A percentile compares a stretch with the other conserved stretches of the same genome.
Evolutionary conservation across 2,888 invertebrate genomes (phyloP).

Genomic region (Harpalus rubripes): DNA sequence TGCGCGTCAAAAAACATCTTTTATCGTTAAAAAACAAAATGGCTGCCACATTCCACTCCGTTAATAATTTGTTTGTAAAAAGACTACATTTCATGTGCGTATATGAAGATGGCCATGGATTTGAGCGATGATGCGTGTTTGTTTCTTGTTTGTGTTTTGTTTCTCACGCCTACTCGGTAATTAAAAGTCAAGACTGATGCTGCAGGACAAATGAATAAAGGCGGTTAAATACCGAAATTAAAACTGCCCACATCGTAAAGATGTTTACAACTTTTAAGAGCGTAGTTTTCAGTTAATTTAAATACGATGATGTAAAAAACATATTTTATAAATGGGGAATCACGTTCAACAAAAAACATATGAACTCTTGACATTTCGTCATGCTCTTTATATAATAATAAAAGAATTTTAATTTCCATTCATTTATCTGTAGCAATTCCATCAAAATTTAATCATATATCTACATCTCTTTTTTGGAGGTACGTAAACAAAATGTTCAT

Average conservation of each 20-base stretch:
- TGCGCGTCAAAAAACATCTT: conserved; percentile 24
- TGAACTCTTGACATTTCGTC: neutral
- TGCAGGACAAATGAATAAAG: conserved; percentile 47
- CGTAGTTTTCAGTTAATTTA: neutral
- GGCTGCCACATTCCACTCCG: neutral
- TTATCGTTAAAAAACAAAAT: conserved; percentile 40
- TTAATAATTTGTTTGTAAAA: conserved; percentile 13
- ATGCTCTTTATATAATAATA: neutral
- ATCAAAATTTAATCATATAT: no score
- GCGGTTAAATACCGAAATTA: conserved; percentile 34
- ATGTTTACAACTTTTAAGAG: conserved; percentile 5
- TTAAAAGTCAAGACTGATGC: conserved; percentile 49
- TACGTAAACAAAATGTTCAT: no score
- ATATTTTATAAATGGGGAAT: neutral
- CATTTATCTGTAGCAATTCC: no score
- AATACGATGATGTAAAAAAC: neutral
- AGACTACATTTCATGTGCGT: neutral
- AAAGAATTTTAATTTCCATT: no score
- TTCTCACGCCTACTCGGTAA: conserved; percentile 44
- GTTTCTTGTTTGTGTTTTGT: conserved; percentile 48
- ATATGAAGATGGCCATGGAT: conserved; percentile 37
- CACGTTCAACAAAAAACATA: neutral
- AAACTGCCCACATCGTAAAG: conserved; percentile 3
- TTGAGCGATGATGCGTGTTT: conserved; percentile 48
- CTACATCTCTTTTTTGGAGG: no score